A percentile compares a stretch with the other conserved stretches of the same genome.
Conservation (phyloP, 30 jellyfish, hydroid and myxozoan species). For the Hydractinia symbiolongicarpus region DNA sequence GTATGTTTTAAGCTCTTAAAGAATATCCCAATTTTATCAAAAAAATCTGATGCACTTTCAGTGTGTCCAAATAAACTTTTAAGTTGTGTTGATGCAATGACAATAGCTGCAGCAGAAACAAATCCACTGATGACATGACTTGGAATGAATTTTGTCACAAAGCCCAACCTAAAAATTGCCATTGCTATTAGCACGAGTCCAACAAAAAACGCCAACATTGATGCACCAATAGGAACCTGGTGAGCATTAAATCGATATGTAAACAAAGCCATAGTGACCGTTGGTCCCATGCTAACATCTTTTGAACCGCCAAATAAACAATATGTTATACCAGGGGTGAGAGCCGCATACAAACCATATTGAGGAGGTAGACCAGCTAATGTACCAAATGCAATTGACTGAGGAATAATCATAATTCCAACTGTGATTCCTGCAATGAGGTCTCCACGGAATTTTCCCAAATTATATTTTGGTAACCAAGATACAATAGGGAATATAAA, state of each 20-base stretch:
- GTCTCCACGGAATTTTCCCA: slow-evolving; percentile 54
- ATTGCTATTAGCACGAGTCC: slow-evolving; percentile 55
- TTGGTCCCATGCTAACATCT: slow-evolving; percentile 75
- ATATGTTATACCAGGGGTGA: slow-evolving; percentile 66
- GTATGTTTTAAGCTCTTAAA: slow-evolving; percentile 42
- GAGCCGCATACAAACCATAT: slow-evolving; percentile 65
- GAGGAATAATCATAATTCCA: slow-evolving; percentile 75
- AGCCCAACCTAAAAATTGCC: slow-evolving; percentile 66
- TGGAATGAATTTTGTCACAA: slow-evolving; percentile 60
- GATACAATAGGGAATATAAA: slow-evolving; percentile 32
- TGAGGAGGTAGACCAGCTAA: slow-evolving; percentile 86
- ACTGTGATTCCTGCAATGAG: slow-evolving; percentile 65
- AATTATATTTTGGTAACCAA: slow-evolving; percentile 48
- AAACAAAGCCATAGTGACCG: slow-evolving; percentile 51
- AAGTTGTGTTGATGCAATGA: slow-evolving; percentile 55
- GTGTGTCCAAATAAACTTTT: slow-evolving; percentile 59
- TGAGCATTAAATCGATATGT: slow-evolving; percentile 34
- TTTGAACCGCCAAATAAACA: slow-evolving; percentile 69
- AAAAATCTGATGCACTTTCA: slow-evolving; percentile 39
- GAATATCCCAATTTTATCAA: slow-evolving; percentile 36
- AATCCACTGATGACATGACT: slow-evolving; percentile 77
- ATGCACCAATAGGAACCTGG: slow-evolving; percentile 33
- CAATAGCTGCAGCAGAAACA: slow-evolving; percentile 79
- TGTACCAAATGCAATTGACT: slow-evolving; percentile 61
- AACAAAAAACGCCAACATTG: slow-evolving; percentile 54